These are phyloP conservation scores for Cryptocheilus praepositus DNA, from an alignment of 2,888 invertebrate species.

Conservation along the genomic window DNA sequence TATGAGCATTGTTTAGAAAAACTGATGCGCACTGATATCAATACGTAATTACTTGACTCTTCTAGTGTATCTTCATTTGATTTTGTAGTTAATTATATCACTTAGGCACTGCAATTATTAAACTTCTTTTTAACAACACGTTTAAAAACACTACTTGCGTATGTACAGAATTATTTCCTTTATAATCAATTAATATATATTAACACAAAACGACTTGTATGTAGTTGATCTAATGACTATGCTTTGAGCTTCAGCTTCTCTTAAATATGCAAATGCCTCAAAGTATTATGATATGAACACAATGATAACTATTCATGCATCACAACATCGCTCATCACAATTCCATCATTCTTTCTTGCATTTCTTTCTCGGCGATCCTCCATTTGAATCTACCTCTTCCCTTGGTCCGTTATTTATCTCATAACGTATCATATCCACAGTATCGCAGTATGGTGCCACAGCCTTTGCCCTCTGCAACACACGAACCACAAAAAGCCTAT, in stretches of 20 bases:
- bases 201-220: conserved; percentile 28
- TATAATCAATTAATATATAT: conserved; percentile 29
- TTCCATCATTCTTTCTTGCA: conserved; percentile 46
- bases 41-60: conserved; percentile 5
- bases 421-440: conserved; percentile 50
- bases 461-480: conserved; percentile 35
- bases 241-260: conserved; percentile 19
- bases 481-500: conserved; percentile 13
- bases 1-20: conserved; percentile 48
- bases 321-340: conserved; percentile 28
- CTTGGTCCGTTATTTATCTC: conserved; percentile 29
- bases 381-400: conserved; percentile 28
- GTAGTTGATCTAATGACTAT: conserved; percentile 22
- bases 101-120: conserved; percentile 35
- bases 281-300: conserved; percentile 47
- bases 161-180: conserved; percentile 34
- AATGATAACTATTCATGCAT: conserved; percentile 39
- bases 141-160: conserved; percentile 38
- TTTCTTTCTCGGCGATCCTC: conserved; percentile 44
- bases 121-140: conserved; percentile 33
- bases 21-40: conserved; percentile 7
- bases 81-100: conserved; percentile 29
- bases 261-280: conserved; percentile 29
- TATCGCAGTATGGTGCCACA: conserved; percentile 16
- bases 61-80: conserved; percentile 28